Conservation (phyloP, 2,113 vertebrate species). For the Geothlypis trichas region DNA sequence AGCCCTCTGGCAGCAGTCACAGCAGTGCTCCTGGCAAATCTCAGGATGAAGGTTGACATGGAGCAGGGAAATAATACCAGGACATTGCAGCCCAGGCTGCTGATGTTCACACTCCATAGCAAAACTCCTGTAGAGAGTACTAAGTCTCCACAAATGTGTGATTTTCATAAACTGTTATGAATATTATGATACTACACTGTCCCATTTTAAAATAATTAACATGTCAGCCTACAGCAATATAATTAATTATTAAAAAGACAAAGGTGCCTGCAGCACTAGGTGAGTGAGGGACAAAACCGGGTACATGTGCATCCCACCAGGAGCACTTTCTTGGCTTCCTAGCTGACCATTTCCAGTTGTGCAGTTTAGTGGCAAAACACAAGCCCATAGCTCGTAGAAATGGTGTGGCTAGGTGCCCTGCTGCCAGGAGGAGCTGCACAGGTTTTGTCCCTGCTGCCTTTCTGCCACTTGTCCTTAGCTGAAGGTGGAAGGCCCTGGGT, state of each 20-base stretch:
- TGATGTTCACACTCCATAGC: not conserved
- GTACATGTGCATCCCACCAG: not conserved
- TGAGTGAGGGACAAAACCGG: not conserved
- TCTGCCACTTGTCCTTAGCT: not conserved
- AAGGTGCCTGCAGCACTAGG: not conserved
- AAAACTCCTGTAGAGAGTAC: not conserved
- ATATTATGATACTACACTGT: not conserved
- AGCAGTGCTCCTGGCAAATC: not conserved
- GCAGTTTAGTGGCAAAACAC: not conserved
- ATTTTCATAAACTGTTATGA: not conserved
- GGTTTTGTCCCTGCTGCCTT: not conserved
- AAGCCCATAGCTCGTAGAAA: not conserved
- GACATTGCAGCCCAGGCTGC: not conserved
- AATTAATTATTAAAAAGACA: not conserved
- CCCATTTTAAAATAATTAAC: not conserved
- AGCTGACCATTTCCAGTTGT: not conserved
- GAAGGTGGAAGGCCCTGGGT: not conserved
- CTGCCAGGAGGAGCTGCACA: not conserved
- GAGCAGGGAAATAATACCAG: not conserved
- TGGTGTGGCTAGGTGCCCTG: rapidly evolving
- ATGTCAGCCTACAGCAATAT: not conserved
- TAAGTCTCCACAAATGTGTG: not conserved
- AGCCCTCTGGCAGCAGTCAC: not conserved
- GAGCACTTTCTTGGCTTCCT: not conserved
- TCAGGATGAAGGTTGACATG: not conserved